Percentiles rank a stretch among this genome's conserved stretches.
These are phyloP conservation scores for Ispidina picta DNA, from an alignment of 2,797 vertebrate genomes.

Conservation along the genomic window DNA sequence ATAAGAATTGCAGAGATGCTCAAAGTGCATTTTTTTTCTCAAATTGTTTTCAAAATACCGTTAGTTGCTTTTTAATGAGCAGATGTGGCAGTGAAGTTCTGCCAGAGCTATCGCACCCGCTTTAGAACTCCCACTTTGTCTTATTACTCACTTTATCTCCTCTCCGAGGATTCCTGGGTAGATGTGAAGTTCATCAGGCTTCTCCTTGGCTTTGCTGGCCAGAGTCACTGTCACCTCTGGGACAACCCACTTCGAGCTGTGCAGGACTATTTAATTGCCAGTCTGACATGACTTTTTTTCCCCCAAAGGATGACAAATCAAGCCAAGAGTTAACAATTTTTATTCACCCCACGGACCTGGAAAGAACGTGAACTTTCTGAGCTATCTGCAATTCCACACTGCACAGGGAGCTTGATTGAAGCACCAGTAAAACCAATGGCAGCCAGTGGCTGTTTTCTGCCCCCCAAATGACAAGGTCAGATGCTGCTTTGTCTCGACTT, in stretches of 20 bases:
- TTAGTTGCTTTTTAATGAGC: neutral
- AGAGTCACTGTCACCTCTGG: neutral
- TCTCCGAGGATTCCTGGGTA: constrained; percentile 23
- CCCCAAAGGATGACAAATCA: constrained; percentile 55
- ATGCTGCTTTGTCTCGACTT: neutral
- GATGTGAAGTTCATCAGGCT: neutral
- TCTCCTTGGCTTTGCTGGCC: constrained; percentile 27
- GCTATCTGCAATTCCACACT: neutral
- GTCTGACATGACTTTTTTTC: neutral
- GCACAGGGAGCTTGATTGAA: neutral
- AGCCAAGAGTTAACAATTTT: constrained; percentile 49
- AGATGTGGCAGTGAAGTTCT: neutral
- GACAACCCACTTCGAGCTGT: constrained; percentile 4
- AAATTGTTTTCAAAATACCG: neutral
- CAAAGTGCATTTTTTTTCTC: neutral
- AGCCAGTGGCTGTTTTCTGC: constrained; percentile 17
- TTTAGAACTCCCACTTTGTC: constrained; percentile 1
- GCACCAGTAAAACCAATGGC: neutral
- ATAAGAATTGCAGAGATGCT: neutral
- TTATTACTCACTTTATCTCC: constrained; percentile 6
- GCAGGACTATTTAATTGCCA: neutral
- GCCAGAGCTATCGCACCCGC: neutral
- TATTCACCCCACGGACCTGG: constrained; percentile 42
- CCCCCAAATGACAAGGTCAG: constrained; percentile 34
- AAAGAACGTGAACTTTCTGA: constrained; percentile 21